phyloP scores from a whole-genome alignment of 1,140 invertebrate genomes.

The Helicoverpa armigera region DNA sequence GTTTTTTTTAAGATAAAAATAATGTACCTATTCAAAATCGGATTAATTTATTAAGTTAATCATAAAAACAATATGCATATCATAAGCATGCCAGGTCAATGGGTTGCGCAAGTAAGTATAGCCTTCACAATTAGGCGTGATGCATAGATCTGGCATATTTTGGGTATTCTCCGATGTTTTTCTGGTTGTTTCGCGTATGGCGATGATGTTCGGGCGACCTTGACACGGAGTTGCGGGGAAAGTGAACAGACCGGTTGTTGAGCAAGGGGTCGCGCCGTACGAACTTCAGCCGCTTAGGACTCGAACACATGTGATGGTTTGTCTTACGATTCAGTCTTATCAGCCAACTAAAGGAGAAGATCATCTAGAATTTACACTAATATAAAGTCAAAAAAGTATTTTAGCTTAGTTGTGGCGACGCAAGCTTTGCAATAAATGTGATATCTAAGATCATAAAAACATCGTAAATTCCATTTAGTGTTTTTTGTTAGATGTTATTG shows the following conservation, averaged over 20 bases:
- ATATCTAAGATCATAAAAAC: too few relatives aligned
- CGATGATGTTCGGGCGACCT: constrained; percentile 72
- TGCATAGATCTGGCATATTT: constrained; percentile 40
- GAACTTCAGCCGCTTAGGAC: constrained; percentile 46
- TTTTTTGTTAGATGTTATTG: too few relatives aligned
- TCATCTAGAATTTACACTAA: too few relatives aligned
- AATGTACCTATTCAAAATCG: not conserved
- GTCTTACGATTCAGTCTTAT: too few relatives aligned
- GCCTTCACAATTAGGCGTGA: constrained; percentile 50
- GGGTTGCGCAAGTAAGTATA: constrained; percentile 31
- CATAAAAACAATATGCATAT: constrained; percentile 9
- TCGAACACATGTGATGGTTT: constrained; percentile 9
- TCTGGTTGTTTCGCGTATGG: constrained; percentile 64
- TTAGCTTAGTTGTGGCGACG: too few relatives aligned
- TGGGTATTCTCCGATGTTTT: constrained; percentile 51
- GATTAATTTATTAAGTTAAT: not conserved
- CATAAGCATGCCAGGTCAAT: constrained; percentile 1
- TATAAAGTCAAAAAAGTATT: too few relatives aligned
- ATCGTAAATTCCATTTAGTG: too few relatives aligned
- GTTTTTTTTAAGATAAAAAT: too few relatives aligned
- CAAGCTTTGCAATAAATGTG: too few relatives aligned
- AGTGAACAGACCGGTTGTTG: constrained; percentile 81
- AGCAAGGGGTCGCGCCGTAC: constrained; percentile 67
- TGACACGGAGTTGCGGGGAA: constrained; percentile 77
- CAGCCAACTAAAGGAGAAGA: too few relatives aligned